phyloP scores from a whole-genome alignment of 1,140 invertebrate species.

The Neomicropteryx cornuta region DNA sequence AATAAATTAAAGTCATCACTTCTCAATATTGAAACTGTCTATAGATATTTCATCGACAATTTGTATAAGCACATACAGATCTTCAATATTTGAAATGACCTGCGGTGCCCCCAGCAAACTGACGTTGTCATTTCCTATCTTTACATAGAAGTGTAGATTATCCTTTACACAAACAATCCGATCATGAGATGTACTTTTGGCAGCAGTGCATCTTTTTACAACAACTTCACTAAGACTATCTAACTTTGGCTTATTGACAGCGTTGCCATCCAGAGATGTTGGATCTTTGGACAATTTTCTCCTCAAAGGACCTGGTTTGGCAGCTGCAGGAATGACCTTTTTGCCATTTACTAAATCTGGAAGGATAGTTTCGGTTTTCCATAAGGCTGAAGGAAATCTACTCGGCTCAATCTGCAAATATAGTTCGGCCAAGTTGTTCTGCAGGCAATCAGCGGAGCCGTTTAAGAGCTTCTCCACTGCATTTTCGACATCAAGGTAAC shows the following conservation, averaged over 20 bases:
- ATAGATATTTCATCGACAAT: constrained; percentile 36
- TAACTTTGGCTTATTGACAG: constrained; percentile 6
- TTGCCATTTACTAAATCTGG: too few relatives aligned
- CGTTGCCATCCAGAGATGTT: constrained; percentile 5
- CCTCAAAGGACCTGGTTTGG: too few relatives aligned
- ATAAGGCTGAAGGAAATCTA: too few relatives aligned
- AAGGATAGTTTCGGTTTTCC: too few relatives aligned
- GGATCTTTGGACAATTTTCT: background rate
- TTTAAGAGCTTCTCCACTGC: too few relatives aligned
- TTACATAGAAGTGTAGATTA: constrained; percentile 32
- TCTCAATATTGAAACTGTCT: constrained; percentile 31
- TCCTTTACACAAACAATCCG: constrained; percentile 32
- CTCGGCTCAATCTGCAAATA: too few relatives aligned
- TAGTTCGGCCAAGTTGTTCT: too few relatives aligned
- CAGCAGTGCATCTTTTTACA: constrained; percentile 31
- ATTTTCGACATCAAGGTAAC: too few relatives aligned
- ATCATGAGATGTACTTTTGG: constrained; percentile 25
- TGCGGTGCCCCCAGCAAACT: constrained; percentile 37
- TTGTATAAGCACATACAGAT: constrained; percentile 36
- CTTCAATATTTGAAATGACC: constrained; percentile 32
- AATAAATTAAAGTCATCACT: constrained; percentile 14
- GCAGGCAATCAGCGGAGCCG: too few relatives aligned
- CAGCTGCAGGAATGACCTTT: too few relatives aligned
- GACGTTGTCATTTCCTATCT: constrained; percentile 30
- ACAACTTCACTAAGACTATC: constrained; percentile 8